Base-by-base conservation (phyloP, 2,797 vertebrate species). In the Cuniculus paca region DNA sequence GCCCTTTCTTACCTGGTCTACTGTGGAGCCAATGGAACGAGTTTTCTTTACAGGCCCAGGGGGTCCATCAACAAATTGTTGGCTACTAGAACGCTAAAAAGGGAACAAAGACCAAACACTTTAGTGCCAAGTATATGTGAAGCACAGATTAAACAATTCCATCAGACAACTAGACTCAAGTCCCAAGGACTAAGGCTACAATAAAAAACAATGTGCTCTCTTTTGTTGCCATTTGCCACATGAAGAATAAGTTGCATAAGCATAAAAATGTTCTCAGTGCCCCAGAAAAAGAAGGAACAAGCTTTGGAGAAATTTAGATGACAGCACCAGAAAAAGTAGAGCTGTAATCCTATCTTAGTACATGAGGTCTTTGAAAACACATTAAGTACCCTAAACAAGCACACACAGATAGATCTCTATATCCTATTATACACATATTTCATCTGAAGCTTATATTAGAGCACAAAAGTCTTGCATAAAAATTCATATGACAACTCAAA, bases 11-110 rank as follows among this genome's bases (percentile, higher is more conserved):
- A 99, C 99, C 98, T 98, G 99, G 10, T 99, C 99, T 65, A 97
- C 98, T 3, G 98, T 98, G 94, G 98, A 99, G 88, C 99, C 99
- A 48, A 99, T 99, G 6, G 99, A 99, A 68, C 99, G 98, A 9
- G 98, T 99, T 96, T 99, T 99, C 98, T 99, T 99, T 89, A 99
- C 94, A 96, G 98, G 98, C 91, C 95, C 97, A 22, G 99, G 98
- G 13, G 99, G 99, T 4, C 99, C 99, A 31, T 99, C 99, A n/a
- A 98, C 85, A 39, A 99, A 99, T 97, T 99, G 99, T 97, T 99
- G 19, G 99, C 99, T 86, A 83, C 16, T 98, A 10, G 99, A 99
- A 52, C 99, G 99, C 99, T 99, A 97, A 26, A 97, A 56, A 97
- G 34, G 36, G 56, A 65, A 31, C 61, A 98, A 98, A 56, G 52